Base-by-base conservation (phyloP, 2,888 invertebrate species). In the Morinoia aosen region DNA sequence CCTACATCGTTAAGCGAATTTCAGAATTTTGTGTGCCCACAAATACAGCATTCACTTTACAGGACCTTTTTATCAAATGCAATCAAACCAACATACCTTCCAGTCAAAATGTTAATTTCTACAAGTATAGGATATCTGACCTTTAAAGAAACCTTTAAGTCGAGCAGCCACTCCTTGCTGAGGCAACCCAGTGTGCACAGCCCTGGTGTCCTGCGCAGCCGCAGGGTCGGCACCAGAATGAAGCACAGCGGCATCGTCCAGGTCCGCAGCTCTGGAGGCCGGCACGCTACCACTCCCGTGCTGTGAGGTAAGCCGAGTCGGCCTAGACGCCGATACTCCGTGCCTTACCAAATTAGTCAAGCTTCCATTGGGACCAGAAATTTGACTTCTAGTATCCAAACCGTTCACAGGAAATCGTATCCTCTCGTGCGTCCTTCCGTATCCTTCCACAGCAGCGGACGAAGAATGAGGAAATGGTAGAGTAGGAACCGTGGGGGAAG, bases 81-180 rank as follows among this genome's bases (percentile, higher is more conserved):
- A 33, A 76, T 10, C 3, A 76, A 76, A 76, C 25, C 33, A 76
- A 76, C 25, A 25, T 1, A 76, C 33, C 2, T 11, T 64, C 25
- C 76, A 8, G 16, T 76, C 19, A 25, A 76, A 16, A 76, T 33
- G 25, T 76, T 76, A 16, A 33, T 76, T 76, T 2, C 10, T 10
- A 40, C 0, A 90, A 14, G 39, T 90, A 40, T 16, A 40, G 5
- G 90, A 33, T 48, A 93, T 48, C 33, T 93, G 11, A 93, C 93
- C 93, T 93, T 93, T 93, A 48, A 93, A 93, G n/a, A 93, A 93
- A n/a, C 93, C 93, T 93, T 93, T 93, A 11, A 93, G 57, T 33
- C 93, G 93, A 48, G 93, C 93, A 93, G 93, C 93, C 57, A 93
- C 93, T 33, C 93, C 93, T 14, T 57, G 33, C 48, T 93, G 57